phyloP scores from a whole-genome alignment of 1,140 invertebrate genomes.

The Monomorium pharaonis region DNA sequence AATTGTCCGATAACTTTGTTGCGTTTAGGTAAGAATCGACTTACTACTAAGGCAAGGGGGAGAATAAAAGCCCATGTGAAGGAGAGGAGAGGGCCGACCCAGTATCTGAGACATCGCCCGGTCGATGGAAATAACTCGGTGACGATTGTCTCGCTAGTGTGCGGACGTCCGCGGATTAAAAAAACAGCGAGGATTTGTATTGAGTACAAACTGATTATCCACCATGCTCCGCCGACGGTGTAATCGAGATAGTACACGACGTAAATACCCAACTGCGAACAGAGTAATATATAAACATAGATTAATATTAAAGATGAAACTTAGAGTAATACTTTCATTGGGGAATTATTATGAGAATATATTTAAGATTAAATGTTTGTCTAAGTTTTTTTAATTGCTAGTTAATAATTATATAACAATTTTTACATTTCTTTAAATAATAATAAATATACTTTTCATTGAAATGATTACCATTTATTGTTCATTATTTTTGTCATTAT shows the following conservation, averaged over 20 bases:
- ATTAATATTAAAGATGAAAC: constrained; percentile 1
- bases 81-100: constrained; percentile 90
- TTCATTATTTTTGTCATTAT: background rate
- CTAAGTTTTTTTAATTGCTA: background rate
- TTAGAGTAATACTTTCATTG: background rate
- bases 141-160: constrained; percentile 93
- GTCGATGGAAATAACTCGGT: constrained; percentile 88
- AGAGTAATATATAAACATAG: background rate
- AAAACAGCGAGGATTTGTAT: constrained; percentile 92
- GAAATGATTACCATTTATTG: constrained; percentile 19
- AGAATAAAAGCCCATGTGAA: constrained; percentile 95
- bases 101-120: constrained; percentile 85
- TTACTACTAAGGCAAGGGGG: constrained; percentile 91
- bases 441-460: background rate
- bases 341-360: background rate
- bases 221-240: constrained; percentile 93
- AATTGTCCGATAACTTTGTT: background rate
- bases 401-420: background rate
- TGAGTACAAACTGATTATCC: constrained; percentile 92
- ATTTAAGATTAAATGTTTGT: background rate
- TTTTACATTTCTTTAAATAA: background rate
- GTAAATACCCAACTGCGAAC: constrained; percentile 91
- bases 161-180: constrained; percentile 93
- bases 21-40: constrained; percentile 2
- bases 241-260: constrained; percentile 95